phyloP scores from a whole-genome alignment of 2,113 vertebrate genomes.

The Ammodramus savannarum region DNA sequence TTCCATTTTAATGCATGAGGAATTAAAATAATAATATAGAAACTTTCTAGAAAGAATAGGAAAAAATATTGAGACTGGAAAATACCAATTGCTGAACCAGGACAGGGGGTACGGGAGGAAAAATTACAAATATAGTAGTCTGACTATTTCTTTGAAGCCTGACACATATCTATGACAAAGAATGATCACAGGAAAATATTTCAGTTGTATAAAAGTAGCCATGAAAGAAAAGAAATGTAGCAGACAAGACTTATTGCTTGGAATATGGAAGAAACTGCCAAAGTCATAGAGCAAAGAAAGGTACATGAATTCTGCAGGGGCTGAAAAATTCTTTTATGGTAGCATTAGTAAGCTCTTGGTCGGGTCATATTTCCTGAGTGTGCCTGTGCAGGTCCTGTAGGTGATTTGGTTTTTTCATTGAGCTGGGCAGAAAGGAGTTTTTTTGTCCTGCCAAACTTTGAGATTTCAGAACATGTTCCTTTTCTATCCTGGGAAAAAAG shows the following conservation, averaged over 20 bases:
- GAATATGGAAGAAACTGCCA: conserved; percentile 31
- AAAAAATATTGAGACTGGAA: conserved; percentile 9
- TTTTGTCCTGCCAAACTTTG: background rate
- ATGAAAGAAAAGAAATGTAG: conserved; percentile 14
- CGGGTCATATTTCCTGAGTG: background rate
- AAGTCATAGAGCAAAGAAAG: conserved; percentile 19
- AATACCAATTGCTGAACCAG: background rate
- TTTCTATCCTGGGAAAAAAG: background rate
- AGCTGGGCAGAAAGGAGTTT: background rate
- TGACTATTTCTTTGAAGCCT: conserved; percentile 25
- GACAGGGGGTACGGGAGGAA: background rate
- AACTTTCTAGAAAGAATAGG: background rate
- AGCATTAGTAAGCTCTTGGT: background rate
- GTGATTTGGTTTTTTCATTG: background rate
- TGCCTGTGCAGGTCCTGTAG: background rate
- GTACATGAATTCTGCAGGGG: background rate
- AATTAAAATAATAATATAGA: conserved; percentile 2
- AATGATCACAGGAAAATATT: background rate
- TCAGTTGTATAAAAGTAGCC: background rate
- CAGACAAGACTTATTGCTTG: conserved; percentile 8
- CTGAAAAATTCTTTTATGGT: conserved; percentile 1
- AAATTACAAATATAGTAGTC: background rate
- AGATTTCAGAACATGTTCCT: background rate
- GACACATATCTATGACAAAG: background rate
- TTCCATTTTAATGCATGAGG: background rate